Evolutionary conservation across 35 echinoderm and acorn worm species (phyloP).

Genomic region (Anneissia japonica): DNA sequence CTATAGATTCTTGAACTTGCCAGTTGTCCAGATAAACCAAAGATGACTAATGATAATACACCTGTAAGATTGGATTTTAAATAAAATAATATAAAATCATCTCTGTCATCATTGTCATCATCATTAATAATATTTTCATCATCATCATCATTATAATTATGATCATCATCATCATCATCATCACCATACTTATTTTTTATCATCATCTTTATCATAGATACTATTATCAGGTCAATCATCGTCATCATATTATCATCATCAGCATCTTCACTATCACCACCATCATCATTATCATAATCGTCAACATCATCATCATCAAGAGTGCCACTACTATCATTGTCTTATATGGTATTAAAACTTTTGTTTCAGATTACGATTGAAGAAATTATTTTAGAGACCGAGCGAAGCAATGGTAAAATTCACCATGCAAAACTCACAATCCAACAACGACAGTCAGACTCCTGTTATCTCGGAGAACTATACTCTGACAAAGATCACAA

Average conservation of each 20-base stretch:
- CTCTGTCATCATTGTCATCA: no score
- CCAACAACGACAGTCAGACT: slow-evolving; percentile 75
- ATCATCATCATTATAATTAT: no score
- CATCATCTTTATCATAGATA: no score
- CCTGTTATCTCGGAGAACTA: slow-evolving; percentile 89
- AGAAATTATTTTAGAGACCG: slow-evolving; percentile 87
- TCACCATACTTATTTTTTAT: no score
- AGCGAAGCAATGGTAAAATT: slow-evolving; percentile 57
- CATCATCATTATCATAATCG: not conserved
- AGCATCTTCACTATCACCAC: not conserved
- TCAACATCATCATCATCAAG: not conserved
- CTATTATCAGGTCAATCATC: no score
- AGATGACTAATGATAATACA: slow-evolving; percentile 7
- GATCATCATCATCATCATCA: no score
- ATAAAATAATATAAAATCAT: no score
- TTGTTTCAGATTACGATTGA: slow-evolving; percentile 56
- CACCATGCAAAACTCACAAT: slow-evolving; percentile 76
- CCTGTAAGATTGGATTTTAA: no score
- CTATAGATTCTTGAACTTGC: not conserved
- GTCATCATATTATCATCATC: no score
- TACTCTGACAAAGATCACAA: slow-evolving; percentile 93
- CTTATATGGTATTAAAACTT: not conserved
- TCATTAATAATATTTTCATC: no score
- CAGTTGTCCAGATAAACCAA: not conserved
- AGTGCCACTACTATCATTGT: no score